Conservation (phyloP, 2,797 vertebrate genomes). For the Sebastes steindachneri region DNA sequence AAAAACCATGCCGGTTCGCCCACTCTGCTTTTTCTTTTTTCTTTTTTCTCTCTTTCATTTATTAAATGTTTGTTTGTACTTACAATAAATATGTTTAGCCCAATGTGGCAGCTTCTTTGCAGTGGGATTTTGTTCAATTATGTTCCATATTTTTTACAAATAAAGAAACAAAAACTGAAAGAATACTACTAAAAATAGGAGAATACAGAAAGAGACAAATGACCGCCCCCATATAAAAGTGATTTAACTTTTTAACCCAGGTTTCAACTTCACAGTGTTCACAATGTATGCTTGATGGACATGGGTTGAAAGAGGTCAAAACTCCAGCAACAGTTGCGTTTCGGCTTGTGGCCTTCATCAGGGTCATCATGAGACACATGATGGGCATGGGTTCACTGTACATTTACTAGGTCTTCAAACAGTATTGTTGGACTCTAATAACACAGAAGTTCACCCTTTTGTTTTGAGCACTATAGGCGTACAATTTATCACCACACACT, state of each 20-base stretch:
- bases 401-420: fast-evolving
- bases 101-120: not conserved
- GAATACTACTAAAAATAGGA: not conserved
- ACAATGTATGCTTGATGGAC: not conserved
- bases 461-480: not conserved
- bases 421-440: not conserved
- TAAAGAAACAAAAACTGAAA: not conserved
- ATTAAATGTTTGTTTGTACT: not conserved
- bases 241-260: not conserved
- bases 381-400: not conserved
- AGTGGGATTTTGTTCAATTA: not conserved
- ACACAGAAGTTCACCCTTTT: not conserved
- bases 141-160: not conserved
- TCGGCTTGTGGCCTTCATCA: not conserved
- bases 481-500: not conserved
- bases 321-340: not conserved
- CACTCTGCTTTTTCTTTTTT: not conserved
- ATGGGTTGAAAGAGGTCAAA: not conserved
- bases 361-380: not conserved
- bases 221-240: not conserved
- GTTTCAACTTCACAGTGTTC: not conserved
- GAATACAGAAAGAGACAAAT: not conserved
- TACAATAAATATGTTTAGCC: not conserved
- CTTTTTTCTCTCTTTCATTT: not conserved
- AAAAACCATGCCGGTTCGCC: not conserved